Evolutionary conservation across 2,113 vertebrate genomes (phyloP).

Genomic region (Chaetura pelagica): DNA sequence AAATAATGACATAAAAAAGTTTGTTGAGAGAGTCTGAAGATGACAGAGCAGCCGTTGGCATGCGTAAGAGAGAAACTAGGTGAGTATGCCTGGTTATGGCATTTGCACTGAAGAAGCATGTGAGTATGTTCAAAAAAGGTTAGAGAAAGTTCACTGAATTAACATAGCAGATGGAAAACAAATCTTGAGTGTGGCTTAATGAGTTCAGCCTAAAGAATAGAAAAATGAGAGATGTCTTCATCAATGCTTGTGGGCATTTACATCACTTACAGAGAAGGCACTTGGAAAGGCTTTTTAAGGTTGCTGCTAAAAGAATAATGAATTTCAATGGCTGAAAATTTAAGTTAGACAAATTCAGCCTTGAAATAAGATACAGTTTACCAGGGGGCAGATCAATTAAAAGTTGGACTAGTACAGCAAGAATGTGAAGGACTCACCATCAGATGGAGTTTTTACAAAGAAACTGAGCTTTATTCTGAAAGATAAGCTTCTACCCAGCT

Average conservation of each 20-base stretch:
- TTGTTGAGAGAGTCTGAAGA: neutral
- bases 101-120: neutral
- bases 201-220: neutral
- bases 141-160: neutral
- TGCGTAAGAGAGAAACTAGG: neutral
- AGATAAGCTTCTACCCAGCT: neutral
- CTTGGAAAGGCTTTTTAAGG: neutral
- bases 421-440: neutral
- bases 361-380: neutral
- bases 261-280: neutral
- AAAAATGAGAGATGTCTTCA: neutral
- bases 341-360: neutral
- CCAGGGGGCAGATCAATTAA: neutral
- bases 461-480: neutral
- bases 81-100: neutral
- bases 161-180: neutral
- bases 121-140: neutral
- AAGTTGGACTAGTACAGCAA: neutral
- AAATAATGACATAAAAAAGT: neutral
- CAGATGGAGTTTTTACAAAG: neutral
- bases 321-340: neutral
- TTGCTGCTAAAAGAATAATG: neutral
- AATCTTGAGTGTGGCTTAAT: neutral
- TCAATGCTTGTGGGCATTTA: neutral
- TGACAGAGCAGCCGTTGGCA: neutral